phyloP scores from a whole-genome alignment of 1,140 invertebrate genomes.

The Trichoplusia ni region DNA sequence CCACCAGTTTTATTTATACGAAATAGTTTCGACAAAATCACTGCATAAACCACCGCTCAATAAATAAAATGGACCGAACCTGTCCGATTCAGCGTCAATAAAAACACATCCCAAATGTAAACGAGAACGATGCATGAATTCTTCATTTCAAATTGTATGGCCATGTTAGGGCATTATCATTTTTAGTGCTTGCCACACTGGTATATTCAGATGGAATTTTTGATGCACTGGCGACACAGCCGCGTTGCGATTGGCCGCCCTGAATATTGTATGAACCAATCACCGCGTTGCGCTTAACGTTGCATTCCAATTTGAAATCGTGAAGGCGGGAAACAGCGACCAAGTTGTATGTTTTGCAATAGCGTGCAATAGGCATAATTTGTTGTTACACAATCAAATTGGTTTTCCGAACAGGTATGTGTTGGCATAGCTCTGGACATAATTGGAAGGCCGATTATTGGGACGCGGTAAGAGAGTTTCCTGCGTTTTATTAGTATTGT shows the following conservation, averaged over 20 bases:
- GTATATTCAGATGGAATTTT: constrained; percentile 81
- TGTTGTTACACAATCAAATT: constrained; percentile 57
- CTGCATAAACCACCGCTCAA: constrained; percentile 42
- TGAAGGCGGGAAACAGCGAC: constrained; percentile 72
- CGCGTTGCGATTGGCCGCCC: constrained; percentile 69
- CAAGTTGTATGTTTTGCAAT: constrained; percentile 64
- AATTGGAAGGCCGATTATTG: constrained; percentile 30
- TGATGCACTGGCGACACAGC: constrained; percentile 80
- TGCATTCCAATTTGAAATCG: constrained; percentile 80
- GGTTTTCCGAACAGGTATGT: constrained; percentile 39
- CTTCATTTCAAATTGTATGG: constrained; percentile 79
- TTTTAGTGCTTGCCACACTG: constrained; percentile 80
- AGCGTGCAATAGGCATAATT: constrained; percentile 55
- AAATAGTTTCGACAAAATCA: constrained; percentile 29
- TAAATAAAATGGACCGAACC: constrained; percentile 69
- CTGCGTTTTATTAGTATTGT: constrained; percentile 28
- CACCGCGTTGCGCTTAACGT: constrained; percentile 70
- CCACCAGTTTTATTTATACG: constrained; percentile 20
- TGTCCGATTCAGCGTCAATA: constrained; percentile 71
- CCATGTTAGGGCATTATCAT: constrained; percentile 79
- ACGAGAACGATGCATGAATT: constrained; percentile 73
- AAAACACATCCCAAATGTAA: constrained; percentile 75
- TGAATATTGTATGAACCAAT: constrained; percentile 81
- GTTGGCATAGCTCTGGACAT: constrained; percentile 20
- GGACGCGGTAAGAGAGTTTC: constrained; percentile 19